phyloP scores from a whole-genome alignment of 2,888 invertebrate genomes.

The Nezara viridula region DNA sequence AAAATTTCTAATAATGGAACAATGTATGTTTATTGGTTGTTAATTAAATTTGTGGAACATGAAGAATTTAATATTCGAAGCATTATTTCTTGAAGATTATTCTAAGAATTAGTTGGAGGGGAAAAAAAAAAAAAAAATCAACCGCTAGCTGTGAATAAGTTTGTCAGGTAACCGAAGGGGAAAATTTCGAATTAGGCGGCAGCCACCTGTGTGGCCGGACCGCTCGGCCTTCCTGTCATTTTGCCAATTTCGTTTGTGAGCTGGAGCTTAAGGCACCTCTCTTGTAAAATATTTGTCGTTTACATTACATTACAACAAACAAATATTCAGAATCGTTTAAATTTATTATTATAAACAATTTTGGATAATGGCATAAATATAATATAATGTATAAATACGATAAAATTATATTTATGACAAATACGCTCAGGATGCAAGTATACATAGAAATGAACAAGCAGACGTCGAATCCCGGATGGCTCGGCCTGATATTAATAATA shows the following conservation, averaged over 20 bases:
- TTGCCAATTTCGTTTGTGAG: constrained; percentile 17
- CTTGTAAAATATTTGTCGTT: neutral
- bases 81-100: neutral
- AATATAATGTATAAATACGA: too few relatives aligned
- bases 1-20: too few relatives aligned
- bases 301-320: neutral
- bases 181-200: constrained; percentile 9
- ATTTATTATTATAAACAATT: too few relatives aligned
- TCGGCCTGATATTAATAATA: too few relatives aligned
- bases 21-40: too few relatives aligned
- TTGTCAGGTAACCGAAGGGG: constrained; percentile 15
- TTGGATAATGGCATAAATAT: too few relatives aligned
- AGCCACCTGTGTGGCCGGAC: neutral
- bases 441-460: too few relatives aligned
- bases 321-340: neutral
- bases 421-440: too few relatives aligned
- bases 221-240: neutral
- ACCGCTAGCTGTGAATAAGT: constrained; percentile 1
- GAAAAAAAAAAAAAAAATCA: neutral
- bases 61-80: neutral
- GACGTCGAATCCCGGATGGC: too few relatives aligned
- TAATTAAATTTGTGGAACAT: neutral
- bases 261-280: neutral
- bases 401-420: too few relatives aligned
- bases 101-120: neutral